Conservation (phyloP, 2,113 vertebrate genomes). For the Istiophorus platypterus region DNA sequence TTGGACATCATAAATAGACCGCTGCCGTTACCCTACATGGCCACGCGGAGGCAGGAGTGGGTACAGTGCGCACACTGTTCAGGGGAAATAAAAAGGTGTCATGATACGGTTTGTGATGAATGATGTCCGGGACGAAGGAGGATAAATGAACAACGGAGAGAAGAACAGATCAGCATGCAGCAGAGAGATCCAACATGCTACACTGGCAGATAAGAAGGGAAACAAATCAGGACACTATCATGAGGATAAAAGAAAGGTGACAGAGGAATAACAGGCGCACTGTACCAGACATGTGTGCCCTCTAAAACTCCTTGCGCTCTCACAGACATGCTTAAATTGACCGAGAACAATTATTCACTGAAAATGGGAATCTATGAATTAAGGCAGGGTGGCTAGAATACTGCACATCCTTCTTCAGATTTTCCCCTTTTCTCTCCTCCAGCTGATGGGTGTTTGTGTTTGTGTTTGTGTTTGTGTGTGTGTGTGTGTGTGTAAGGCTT, state of each 20-base stretch:
- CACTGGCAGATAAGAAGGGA: conserved; percentile 39
- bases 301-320: conserved; percentile 21
- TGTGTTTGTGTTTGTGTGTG: neutral
- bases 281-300: conserved; percentile 53
- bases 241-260: conserved; percentile 32
- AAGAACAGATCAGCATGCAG: conserved; percentile 61
- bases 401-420: conserved; percentile 68
- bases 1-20: conserved; percentile 49
- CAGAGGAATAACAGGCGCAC: conserved; percentile 33
- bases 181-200: conserved; percentile 58
- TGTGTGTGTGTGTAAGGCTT: conserved; percentile 78
- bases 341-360: conserved; percentile 38
- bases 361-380: conserved; percentile 68
- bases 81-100: conserved; percentile 22
- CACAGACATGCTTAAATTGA: conserved; percentile 29
- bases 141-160: conserved; percentile 9
- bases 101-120: conserved; percentile 39
- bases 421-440: conserved; percentile 8
- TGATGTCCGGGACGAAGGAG: conserved; percentile 28
- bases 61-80: conserved; percentile 31
- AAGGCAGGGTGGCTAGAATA: conserved; percentile 79
- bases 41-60: conserved; percentile 58
- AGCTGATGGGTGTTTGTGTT: conserved; percentile 39
- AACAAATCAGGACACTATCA: conserved; percentile 36
- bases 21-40: conserved; percentile 43